Percentiles rank a stretch among this genome's conserved stretches.
These are phyloP conservation scores for Macaria notata DNA, from an alignment of 2,888 invertebrate genomes.

Conservation along the genomic window DNA sequence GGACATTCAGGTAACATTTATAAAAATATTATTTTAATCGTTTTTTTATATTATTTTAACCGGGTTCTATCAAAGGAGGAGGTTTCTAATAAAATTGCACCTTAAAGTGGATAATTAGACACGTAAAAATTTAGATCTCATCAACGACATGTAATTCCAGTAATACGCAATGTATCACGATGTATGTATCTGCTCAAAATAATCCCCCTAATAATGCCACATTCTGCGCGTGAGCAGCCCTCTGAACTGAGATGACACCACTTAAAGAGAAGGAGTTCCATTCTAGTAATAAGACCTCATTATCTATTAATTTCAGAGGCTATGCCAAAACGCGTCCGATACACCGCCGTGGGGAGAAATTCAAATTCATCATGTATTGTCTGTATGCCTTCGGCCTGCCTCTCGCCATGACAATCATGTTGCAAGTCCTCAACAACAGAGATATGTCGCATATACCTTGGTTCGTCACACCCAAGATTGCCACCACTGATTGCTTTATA, in stretches of 20 bases:
- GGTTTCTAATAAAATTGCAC: not conserved
- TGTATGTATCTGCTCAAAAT: too few species aligned
- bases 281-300: too few species aligned
- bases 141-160: too few species aligned
- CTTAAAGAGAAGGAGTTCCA: too few species aligned
- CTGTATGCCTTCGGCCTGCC: conserved; percentile 65
- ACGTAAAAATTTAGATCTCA: too few species aligned
- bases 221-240: too few species aligned
- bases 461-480: conserved; percentile 59
- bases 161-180: too few species aligned
- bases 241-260: too few species aligned
- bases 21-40: too few species aligned
- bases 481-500: conserved; percentile 54
- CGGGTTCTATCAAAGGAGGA: not conserved
- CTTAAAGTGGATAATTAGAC: not conserved
- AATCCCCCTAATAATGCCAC: too few species aligned
- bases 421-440: conserved; percentile 41
- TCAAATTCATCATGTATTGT: conserved; percentile 66
- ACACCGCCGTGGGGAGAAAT: conserved; percentile 62
- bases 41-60: not conserved
- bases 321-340: conserved; percentile 70
- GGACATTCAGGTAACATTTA: conserved; percentile 65
- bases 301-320: conserved; percentile 47
- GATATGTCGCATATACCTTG: conserved; percentile 51
- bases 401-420: conserved; percentile 46